Evolutionary conservation across 2,113 vertebrate species (phyloP), one percentile per base, ranked within the genome.

Genomic region (Sander lucioperca): DNA sequence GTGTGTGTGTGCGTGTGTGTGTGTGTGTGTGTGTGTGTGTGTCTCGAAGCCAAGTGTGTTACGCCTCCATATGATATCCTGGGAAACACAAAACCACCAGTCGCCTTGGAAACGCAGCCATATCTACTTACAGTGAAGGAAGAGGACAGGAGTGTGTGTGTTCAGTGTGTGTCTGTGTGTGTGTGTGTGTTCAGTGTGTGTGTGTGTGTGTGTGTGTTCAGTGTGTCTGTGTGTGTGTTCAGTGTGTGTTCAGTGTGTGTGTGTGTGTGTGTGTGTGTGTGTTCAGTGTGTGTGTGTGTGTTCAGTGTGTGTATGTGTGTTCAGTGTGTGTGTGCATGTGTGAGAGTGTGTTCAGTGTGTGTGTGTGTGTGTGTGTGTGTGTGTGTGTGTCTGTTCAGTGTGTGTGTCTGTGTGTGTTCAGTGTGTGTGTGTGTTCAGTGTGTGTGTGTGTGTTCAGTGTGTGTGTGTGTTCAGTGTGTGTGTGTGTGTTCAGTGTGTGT

Each of bases 61-160:
- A 25, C 39, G 25, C 51, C 75, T 89, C 80, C 89, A 91, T 84
- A 88, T 68, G 90, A 92, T 93, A 91, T 87, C 76, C 82, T 65
- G 73, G 81, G 91, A 89, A 93, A 94, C 84, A 80, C 82, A 86
- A 94, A 88, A 94, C 91, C 90, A 0, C 23, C 27, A 11, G 82
- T 93, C 85, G 21, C 88, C 90, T 87, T 91, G 88, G 90, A 82
- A 89, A 94, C 74, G 19, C 65, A 5, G 78, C n/a, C 69, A 58
- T 83, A 88, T 91, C 88, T 79, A 13, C 88, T 90, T 92, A 77
- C 90, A 90, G 65, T 73, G 57, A 73, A 79, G 78, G 71, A 59
- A 67, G 48, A 67, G 64, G 64, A 58, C 74, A 76, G 80, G 53
- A 67, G 81, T 25, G 74, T 74, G 69, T 69, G 77, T 33, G 33